These are phyloP conservation scores for Ptychoptera contaminata DNA, from an alignment of 2,888 invertebrate species.

Conservation along the genomic window DNA sequence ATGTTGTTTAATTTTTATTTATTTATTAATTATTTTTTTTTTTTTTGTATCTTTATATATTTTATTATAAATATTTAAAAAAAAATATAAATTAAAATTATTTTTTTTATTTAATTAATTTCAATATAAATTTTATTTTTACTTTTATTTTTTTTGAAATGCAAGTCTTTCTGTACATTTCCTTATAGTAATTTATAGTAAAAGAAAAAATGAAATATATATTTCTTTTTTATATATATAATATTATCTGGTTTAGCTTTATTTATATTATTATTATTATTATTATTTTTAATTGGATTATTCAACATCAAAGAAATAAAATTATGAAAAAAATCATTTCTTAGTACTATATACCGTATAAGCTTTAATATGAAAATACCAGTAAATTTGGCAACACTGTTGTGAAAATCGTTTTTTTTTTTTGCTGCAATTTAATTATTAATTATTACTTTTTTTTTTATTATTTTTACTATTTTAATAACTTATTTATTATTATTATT, in stretches of 20 bases:
- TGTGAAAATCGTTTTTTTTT: neutral
- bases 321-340: neutral
- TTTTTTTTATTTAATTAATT: too few relatives aligned
- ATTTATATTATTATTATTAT: neutral
- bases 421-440: neutral
- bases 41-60: neutral
- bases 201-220: too few relatives aligned
- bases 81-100: too few relatives aligned
- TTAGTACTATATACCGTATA: too few relatives aligned
- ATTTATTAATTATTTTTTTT: neutral
- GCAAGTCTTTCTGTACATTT: too few relatives aligned
- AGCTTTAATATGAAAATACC: conserved; percentile 1
- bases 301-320: neutral
- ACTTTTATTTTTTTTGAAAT: too few relatives aligned
- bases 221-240: too few relatives aligned
- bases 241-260: neutral
- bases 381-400: neutral
- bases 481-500: too few relatives aligned
- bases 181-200: too few relatives aligned
- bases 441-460: neutral
- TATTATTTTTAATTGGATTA: conserved; percentile 1
- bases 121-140: too few relatives aligned
- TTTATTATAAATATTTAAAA: neutral
- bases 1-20: neutral
- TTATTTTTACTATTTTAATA: too few relatives aligned